Evolutionary conservation across 2,888 invertebrate species (phyloP).

Genomic region (Yponomeuta malinellus): DNA sequence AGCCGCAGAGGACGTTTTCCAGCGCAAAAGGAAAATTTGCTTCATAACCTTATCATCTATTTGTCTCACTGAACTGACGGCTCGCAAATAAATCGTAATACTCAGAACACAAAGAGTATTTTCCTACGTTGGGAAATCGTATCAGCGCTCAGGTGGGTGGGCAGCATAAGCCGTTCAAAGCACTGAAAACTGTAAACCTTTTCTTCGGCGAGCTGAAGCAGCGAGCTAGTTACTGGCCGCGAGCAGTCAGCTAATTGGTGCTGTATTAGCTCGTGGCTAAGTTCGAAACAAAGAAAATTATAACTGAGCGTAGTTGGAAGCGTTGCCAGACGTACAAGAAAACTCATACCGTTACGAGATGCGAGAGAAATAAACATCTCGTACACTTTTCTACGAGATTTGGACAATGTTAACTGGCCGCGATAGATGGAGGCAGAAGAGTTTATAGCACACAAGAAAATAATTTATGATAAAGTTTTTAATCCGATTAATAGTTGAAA

Average conservation of each 20-base stretch:
- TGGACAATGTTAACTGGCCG: no score
- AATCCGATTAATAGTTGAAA: no score
- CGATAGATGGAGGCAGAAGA: no score
- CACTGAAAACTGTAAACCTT: background rate
- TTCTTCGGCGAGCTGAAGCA: background rate
- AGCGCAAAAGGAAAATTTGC: background rate
- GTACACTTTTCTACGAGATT: no score
- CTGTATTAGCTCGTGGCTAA: constrained; percentile 3
- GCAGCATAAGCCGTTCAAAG: background rate
- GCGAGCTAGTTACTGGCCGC: background rate
- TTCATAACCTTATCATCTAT: background rate
- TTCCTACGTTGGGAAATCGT: background rate
- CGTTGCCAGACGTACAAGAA: background rate
- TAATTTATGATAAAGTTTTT: no score
- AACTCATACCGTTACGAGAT: no score
- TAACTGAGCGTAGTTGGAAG: background rate
- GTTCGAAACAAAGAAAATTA: constrained; percentile 7
- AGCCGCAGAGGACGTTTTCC: background rate
- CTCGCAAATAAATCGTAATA: background rate
- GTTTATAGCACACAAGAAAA: no score
- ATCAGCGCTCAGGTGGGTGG: background rate
- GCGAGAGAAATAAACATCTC: no score
- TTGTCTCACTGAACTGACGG: background rate
- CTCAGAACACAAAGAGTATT: background rate
- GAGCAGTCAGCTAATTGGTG: constrained; percentile 1